Conservation (phyloP, 1,140 invertebrate genomes). For the Steinernema khuongi region DNA sequence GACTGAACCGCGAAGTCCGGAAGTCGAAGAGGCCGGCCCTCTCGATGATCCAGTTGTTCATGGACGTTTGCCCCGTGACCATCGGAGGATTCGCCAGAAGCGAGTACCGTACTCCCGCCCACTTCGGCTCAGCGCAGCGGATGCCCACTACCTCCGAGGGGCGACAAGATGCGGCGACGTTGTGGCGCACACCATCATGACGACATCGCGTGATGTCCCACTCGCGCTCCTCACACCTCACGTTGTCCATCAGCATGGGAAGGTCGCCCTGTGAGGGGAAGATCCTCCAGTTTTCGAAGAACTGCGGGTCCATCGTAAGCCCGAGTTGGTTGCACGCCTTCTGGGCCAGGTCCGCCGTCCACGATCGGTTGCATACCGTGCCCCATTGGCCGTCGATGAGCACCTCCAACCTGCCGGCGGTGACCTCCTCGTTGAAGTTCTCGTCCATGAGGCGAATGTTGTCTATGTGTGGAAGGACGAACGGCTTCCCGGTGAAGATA, state of each 20-base stretch:
- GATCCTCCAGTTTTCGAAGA: conserved; percentile 70
- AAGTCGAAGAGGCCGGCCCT: conserved; percentile 86
- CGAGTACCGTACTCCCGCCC: conserved; percentile 83
- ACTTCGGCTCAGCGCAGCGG: conserved; percentile 77
- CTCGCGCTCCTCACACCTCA: conserved; percentile 83
- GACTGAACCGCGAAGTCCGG: conserved; percentile 74
- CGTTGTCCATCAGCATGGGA: conserved; percentile 67
- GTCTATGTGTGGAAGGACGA: conserved; percentile 37
- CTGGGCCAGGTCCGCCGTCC: conserved; percentile 83
- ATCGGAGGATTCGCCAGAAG: conserved; percentile 77
- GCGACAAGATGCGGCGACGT: conserved; percentile 47
- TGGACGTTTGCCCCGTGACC: conserved; percentile 72
- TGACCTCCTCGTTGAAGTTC: conserved; percentile 46
- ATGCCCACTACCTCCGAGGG: conserved; percentile 54
- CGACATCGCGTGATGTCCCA: conserved; percentile 83
- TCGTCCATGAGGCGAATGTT: conserved; percentile 55
- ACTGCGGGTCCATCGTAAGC: conserved; percentile 79
- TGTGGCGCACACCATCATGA: conserved; percentile 67
- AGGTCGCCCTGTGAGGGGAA: conserved; percentile 37
- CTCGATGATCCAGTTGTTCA: conserved; percentile 82
- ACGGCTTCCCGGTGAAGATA: conserved; percentile 47
- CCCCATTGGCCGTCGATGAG: conserved; percentile 79
- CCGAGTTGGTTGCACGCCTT: conserved; percentile 92
- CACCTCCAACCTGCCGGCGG: conserved; percentile 65
- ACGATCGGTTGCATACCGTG: conserved; percentile 90